A percentile compares a stretch with the other conserved stretches of the same genome.
Conservation (phyloP, 2,888 invertebrate species). For the Meta bourneti region DNA sequence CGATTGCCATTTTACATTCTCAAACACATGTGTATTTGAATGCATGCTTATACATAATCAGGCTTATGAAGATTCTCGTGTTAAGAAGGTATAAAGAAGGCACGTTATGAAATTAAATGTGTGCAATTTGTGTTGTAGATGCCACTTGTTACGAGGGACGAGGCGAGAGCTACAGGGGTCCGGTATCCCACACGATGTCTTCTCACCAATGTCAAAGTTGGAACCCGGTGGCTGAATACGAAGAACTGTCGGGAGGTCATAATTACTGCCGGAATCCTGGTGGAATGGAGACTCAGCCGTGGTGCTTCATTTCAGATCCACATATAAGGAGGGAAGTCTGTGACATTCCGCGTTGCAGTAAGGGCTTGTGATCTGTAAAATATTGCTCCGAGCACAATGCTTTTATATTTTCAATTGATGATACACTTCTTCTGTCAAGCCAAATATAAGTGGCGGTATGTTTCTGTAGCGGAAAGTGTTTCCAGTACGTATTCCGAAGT, state of each 20-base stretch:
- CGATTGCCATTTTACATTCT: no score
- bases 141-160: constrained; percentile 94
- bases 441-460: no score
- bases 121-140: constrained; percentile 81
- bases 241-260: constrained; percentile 92
- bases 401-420: no score
- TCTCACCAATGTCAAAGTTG: constrained; percentile 88
- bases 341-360: constrained; percentile 92
- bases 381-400: neutral
- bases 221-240: constrained; percentile 89
- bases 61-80: no score
- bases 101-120: no score
- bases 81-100: no score
- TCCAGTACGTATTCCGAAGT: no score
- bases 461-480: no score
- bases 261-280: constrained; percentile 96
- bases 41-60: no score
- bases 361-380: constrained; percentile 79
- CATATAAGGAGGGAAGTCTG: constrained; percentile 90
- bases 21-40: no score
- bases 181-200: constrained; percentile 83
- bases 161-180: constrained; percentile 89
- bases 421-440: neutral
- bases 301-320: constrained; percentile 87
- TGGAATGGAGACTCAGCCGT: constrained; percentile 89